These are phyloP conservation scores for Falco concolor DNA, from an alignment of 2,797 vertebrate genomes.

Conservation along the genomic window DNA sequence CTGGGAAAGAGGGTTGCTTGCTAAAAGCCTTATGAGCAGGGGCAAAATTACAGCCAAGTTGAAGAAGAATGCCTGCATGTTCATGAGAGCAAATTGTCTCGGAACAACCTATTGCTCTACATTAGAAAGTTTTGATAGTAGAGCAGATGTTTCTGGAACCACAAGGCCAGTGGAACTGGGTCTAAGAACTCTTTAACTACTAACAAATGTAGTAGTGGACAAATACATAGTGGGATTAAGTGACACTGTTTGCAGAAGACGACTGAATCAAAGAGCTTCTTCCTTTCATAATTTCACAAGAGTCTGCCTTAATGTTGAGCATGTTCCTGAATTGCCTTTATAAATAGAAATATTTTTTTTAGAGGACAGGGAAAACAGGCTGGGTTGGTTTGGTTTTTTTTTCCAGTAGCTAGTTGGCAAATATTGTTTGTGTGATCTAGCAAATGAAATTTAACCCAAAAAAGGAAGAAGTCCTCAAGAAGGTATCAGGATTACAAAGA, in stretches of 20 bases:
- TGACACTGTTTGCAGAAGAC: neutral
- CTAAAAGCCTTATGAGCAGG: neutral
- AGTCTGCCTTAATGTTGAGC: neutral
- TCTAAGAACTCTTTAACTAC: accelerated
- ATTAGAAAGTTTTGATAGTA: neutral
- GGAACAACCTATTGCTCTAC: neutral
- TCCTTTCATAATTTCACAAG: neutral
- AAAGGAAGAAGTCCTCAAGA: neutral
- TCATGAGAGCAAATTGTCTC: accelerated
- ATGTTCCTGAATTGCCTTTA: neutral
- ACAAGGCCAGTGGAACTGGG: neutral
- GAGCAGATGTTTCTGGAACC: neutral
- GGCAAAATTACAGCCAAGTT: neutral
- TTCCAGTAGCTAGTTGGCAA: neutral
- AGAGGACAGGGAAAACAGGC: no score
- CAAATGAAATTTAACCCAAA: neutral
- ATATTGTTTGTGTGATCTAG: neutral
- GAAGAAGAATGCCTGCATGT: accelerated
- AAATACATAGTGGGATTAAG: neutral
- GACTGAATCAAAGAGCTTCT: neutral
- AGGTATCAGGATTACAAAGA: neutral
- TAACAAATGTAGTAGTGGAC: neutral
- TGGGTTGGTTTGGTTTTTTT: no score
- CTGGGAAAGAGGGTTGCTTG: neutral
- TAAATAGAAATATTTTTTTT: neutral